A percentile compares a stretch with the other conserved stretches of the same genome.
These are phyloP conservation scores for Arenaria interpres DNA, from an alignment of 2,113 vertebrate genomes.

Conservation along the genomic window DNA sequence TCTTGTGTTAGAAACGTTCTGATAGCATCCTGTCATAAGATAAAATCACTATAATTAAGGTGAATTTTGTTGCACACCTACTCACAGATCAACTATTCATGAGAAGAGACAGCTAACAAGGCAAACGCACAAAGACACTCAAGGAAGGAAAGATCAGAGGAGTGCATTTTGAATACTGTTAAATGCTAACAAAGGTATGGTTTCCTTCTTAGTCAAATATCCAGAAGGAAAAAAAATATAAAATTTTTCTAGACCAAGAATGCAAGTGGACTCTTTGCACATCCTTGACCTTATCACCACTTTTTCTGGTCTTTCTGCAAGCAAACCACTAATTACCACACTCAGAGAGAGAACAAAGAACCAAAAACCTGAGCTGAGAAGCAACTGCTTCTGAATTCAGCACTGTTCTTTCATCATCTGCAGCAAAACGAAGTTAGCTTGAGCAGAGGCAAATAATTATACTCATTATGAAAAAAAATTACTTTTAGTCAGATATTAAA, in stretches of 20 bases:
- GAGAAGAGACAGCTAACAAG: neutral
- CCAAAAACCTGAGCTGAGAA: neutral
- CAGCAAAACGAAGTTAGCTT: neutral
- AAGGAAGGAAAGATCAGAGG: neutral
- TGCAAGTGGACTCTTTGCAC: neutral
- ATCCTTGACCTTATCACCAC: neutral
- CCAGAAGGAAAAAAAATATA: neutral
- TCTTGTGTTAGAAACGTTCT: neutral
- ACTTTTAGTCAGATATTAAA: neutral
- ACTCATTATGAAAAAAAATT: neutral
- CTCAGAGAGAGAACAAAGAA: neutral
- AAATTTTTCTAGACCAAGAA: neutral
- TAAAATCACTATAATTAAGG: neutral
- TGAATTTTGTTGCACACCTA: neutral
- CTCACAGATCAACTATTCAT: neutral
- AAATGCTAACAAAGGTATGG: neutral
- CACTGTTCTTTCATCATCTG: neutral
- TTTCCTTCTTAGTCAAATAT: neutral
- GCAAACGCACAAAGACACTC: neutral
- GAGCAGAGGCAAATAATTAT: neutral
- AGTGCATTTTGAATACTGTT: neutral
- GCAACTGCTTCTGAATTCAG: neutral
- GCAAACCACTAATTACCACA: neutral
- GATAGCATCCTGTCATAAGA: neutral
- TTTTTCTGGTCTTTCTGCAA: neutral